phyloP scores from a whole-genome alignment of 2,797 vertebrate species.

The Petrocephalus sullivani region DNA sequence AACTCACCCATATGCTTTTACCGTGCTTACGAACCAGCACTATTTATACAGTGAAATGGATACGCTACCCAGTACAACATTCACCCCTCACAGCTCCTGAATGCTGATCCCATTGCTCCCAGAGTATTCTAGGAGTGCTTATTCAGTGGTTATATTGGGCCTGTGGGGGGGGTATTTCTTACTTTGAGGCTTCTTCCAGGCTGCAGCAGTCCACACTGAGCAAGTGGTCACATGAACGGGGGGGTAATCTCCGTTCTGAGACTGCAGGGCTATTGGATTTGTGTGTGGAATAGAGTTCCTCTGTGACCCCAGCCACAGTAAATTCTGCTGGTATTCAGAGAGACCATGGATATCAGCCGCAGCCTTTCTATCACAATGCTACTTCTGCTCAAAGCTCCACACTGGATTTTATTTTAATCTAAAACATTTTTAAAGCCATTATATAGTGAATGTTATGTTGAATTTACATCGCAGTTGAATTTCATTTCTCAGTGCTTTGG shows the following conservation, averaged over 20 bases:
- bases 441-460: neutral
- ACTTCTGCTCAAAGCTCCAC: conserved; percentile 16
- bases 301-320: neutral
- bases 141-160: conserved; percentile 7
- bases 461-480: neutral
- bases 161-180: no score
- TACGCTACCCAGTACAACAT: conserved; percentile 4
- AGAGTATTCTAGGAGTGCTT: neutral
- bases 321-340: neutral
- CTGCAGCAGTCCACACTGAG: neutral
- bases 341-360: neutral
- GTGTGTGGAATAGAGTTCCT: neutral
- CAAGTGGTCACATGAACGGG: neutral
- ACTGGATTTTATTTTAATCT: conserved; percentile 15
- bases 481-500: neutral
- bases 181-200: neutral
- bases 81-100: neutral
- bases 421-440: neutral
- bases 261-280: neutral
- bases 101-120: neutral
- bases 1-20: neutral
- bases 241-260: neutral
- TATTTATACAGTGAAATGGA: conserved; percentile 20
- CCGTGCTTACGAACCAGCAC: neutral
- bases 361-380: neutral